phyloP scores from a whole-genome alignment of 1,140 invertebrate genomes.

The Aphelenchoides fujianensis region DNA sequence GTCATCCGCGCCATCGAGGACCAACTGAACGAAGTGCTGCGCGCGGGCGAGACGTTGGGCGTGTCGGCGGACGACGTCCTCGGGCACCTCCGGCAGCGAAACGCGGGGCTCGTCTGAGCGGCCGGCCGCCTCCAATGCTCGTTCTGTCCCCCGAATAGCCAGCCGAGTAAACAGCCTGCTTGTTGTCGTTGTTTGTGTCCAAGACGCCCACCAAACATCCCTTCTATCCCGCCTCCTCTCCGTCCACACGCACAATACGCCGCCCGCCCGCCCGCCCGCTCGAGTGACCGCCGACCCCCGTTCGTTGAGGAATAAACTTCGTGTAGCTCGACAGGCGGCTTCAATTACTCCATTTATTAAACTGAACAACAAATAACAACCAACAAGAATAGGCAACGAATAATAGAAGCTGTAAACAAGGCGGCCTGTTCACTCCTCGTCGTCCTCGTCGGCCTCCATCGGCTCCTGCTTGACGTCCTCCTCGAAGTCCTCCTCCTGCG shows the following conservation, averaged over 20 bases:
- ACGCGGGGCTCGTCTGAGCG: conserved; percentile 24
- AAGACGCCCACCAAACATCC: too few species aligned
- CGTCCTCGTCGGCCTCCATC: too few species aligned
- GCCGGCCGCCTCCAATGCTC: too few species aligned
- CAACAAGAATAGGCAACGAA: not conserved
- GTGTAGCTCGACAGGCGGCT: too few species aligned
- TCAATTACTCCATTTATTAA: not conserved
- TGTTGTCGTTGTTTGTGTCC: too few species aligned
- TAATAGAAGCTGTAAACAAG: not conserved
- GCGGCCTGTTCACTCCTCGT: conserved; percentile 22
- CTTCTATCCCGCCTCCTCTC: too few species aligned
- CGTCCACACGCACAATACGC: not conserved
- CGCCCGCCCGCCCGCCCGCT: not conserved
- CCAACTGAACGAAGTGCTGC: conserved; percentile 37
- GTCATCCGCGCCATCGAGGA: conserved; percentile 49
- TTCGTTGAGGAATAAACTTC: too few species aligned
- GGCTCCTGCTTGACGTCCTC: too few species aligned
- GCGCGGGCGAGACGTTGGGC: conserved; percentile 43
- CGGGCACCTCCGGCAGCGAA: conserved; percentile 36
- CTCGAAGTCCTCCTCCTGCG: conserved; percentile 22
- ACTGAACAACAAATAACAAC: conserved; percentile 12
- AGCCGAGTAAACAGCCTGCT: too few species aligned
- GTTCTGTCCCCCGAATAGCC: too few species aligned
- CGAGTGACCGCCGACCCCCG: too few species aligned
- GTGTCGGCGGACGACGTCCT: conserved; percentile 41